Base-by-base conservation (phyloP, 2,888 invertebrate species). In the Trissolcus japonicus region DNA sequence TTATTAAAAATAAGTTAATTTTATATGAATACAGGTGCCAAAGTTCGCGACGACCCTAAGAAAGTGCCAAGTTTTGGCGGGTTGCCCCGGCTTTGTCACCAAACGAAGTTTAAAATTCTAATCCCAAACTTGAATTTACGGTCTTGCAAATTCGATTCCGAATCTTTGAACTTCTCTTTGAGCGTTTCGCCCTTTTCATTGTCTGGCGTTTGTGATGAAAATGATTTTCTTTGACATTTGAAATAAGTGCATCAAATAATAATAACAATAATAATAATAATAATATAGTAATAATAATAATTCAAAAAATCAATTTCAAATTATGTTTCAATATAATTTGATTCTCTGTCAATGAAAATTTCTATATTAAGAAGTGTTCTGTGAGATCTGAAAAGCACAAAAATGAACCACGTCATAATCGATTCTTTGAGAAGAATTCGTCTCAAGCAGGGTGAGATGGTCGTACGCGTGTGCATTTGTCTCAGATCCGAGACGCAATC, bases 401-500 rank as follows among this genome's bases (percentile, higher is more conserved):
- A 74, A 74, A 67, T 13, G 4, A 17, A 46, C 56, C 51, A 51
- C 51, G 62, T 74, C 74, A 40, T 46, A 74, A 62, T 62, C 68
- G 60, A 61, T 54, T 68, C 62, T 66, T 56, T 61, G 11, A 35
- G 50, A 35, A 71, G 19, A n/a, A 76, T 71, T 76, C 71, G 71
- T 72, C 19, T 72, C 71, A 59, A 21, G 13, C 11, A 40, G 35
- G 41, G 29, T 35, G 48, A 66, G 57, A 50, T 53, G 60, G 61
- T 65, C 53, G 50, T 65, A 19, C 76, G 67, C 63, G 54, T 35
- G 16, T 21, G 51, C 67, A 76, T 80, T 81, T 74, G 71, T 76
- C 74, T 75, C 63, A 73, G 57, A 51, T 76, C 73, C 35, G 74
- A 51, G 46, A 54, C 54, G 50, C 54, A 81, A 82, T 85, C 81